Evolutionary conservation across 2,888 invertebrate species (phyloP).

Genomic region (Lymantria dispar): DNA sequence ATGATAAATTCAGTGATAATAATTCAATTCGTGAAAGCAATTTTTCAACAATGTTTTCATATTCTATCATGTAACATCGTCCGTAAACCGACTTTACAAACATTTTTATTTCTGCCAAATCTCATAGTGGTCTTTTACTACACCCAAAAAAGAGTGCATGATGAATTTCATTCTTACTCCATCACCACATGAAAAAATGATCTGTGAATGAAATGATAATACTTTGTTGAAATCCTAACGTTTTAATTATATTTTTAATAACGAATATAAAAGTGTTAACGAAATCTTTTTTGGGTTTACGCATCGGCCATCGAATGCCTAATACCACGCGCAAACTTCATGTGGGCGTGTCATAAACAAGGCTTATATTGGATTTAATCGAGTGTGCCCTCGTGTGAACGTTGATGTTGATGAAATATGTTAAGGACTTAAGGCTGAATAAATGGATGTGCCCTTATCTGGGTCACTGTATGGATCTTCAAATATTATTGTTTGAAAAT

Average conservation of each 20-base stretch:
- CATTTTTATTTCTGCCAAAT: too few relatives aligned
- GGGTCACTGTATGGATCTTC: neutral
- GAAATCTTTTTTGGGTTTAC: conserved; percentile 10
- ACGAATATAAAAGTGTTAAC: neutral
- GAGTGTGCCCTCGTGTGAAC: neutral
- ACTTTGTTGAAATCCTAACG: neutral
- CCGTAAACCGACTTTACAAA: too few relatives aligned
- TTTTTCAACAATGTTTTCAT: too few relatives aligned
- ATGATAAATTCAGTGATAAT: too few relatives aligned
- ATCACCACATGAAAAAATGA: too few relatives aligned
- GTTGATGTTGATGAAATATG: neutral
- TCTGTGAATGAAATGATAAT: too few relatives aligned
- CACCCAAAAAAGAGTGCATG: too few relatives aligned
- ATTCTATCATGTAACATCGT: too few relatives aligned
- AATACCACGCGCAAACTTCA: conserved; percentile 7
- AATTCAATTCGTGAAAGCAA: too few relatives aligned
- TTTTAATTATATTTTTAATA: neutral
- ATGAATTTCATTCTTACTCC: too few relatives aligned
- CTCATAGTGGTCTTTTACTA: too few relatives aligned
- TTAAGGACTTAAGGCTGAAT: neutral
- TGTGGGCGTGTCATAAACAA: conserved; percentile 6
- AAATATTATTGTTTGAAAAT: too few relatives aligned
- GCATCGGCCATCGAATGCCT: conserved; percentile 16
- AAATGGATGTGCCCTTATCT: neutral
- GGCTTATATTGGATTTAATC: conserved; percentile 16